These are phyloP conservation scores for Colaptes auratus DNA, from an alignment of 2,113 vertebrate genomes.

Conservation along the genomic window DNA sequence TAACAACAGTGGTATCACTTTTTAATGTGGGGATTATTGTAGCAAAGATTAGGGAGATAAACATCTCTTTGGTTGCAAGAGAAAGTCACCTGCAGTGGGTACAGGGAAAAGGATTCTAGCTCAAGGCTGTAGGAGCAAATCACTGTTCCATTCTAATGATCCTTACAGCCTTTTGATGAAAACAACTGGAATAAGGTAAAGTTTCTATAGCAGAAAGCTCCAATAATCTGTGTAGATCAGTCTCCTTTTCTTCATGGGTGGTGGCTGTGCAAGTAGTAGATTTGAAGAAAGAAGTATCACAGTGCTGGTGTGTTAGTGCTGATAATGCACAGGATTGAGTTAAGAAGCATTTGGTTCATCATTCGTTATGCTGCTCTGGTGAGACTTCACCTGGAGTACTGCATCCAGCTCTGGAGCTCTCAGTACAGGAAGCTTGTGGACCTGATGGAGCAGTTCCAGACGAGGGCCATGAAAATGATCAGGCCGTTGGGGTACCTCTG, in stretches of 20 bases:
- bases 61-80: neutral
- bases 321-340: neutral
- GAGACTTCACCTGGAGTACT: too few relatives aligned
- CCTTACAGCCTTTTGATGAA: neutral
- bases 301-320: neutral
- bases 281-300: neutral
- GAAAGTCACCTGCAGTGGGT: neutral
- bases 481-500: too few relatives aligned
- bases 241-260: neutral
- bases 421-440: too few relatives aligned
- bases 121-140: neutral
- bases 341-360: neutral
- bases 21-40: neutral
- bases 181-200: neutral
- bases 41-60: neutral
- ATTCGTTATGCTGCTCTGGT: too few relatives aligned
- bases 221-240: fast-evolving
- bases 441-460: too few relatives aligned
- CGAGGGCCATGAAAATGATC: too few relatives aligned
- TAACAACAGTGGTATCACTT: neutral
- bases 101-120: neutral
- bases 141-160: neutral
- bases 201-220: neutral
- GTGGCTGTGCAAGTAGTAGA: neutral
- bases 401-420: too few relatives aligned